Percentiles rank a stretch among this genome's conserved stretches.
Evolutionary conservation across 2,888 invertebrate species (phyloP).

Genomic region (Acrocera orbiculus): DNA sequence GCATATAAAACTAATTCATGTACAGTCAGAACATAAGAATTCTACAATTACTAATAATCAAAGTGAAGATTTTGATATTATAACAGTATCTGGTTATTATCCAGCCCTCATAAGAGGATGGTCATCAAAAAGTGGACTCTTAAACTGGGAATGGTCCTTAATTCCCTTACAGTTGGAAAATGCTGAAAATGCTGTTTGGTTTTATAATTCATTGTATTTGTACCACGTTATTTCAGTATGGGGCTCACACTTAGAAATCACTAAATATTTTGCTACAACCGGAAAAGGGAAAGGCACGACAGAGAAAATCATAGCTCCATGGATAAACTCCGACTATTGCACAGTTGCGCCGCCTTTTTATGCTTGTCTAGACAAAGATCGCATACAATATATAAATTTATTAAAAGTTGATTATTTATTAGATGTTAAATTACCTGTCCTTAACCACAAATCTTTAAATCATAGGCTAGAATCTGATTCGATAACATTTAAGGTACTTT

Average conservation of each 20-base stretch:
- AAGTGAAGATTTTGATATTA: constrained; percentile 39
- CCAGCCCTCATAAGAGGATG: constrained; percentile 60
- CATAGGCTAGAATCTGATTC: too few relatives aligned
- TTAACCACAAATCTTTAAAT: too few relatives aligned
- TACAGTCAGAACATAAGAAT: constrained; percentile 14
- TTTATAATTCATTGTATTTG: constrained; percentile 39
- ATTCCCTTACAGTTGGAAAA: constrained; percentile 23
- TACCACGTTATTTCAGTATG: constrained; percentile 43
- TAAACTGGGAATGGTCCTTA: constrained; percentile 64
- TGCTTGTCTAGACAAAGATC: too few relatives aligned
- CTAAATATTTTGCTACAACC: constrained; percentile 40
- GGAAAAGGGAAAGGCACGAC: constrained; percentile 39
- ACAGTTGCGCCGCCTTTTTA: too few relatives aligned
- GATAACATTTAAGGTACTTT: too few relatives aligned
- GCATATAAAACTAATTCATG: constrained; percentile 41
- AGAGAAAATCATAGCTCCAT: constrained; percentile 40
- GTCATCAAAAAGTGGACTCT: constrained; percentile 52
- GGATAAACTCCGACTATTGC: too few relatives aligned
- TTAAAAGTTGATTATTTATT: too few relatives aligned
- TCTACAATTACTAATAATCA: constrained; percentile 21
- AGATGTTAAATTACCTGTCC: too few relatives aligned
- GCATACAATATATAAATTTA: too few relatives aligned
- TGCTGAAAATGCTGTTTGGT: constrained; percentile 38
- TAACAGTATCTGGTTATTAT: constrained; percentile 57
- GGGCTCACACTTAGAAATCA: constrained; percentile 46